Percentiles rank a stretch among this genome's conserved stretches.
Conservation (phyloP, 2,888 invertebrate species). For the Stenotaenia linearis region DNA sequence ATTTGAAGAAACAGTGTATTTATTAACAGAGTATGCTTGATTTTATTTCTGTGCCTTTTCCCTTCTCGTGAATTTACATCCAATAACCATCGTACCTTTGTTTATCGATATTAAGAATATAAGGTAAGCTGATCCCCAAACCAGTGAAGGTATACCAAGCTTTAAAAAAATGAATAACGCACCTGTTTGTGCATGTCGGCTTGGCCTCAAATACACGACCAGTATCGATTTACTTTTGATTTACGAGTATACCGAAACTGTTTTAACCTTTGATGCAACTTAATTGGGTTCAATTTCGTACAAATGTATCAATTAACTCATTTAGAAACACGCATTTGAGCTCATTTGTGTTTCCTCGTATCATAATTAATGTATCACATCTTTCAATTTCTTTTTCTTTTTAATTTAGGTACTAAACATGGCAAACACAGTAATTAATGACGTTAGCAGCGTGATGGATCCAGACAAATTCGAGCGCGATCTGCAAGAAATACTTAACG, state of each 20-base stretch:
- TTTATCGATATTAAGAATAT: not conserved
- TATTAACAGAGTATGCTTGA: not conserved
- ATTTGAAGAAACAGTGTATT: not conserved
- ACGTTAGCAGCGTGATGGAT: slow-evolving; percentile 13
- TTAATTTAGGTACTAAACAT: not conserved
- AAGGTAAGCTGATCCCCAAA: not conserved
- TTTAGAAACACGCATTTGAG: not conserved
- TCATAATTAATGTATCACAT: not conserved
- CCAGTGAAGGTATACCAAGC: not conserved
- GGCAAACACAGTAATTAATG: slow-evolving; percentile 34
- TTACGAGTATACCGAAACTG: not conserved
- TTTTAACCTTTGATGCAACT: not conserved
- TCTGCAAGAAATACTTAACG: slow-evolving; percentile 35
- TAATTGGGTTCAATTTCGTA: not conserved
- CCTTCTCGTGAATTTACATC: not conserved
- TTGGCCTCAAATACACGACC: not conserved
- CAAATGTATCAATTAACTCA: not conserved
- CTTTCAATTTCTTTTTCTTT: not conserved
- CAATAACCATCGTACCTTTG: not conserved
- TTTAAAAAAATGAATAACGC: not conserved
- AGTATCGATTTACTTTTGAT: not conserved
- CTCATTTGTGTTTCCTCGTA: not conserved
- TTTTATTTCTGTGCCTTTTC: not conserved
- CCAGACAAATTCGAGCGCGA: slow-evolving; percentile 35
- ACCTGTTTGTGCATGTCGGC: not conserved